These are phyloP conservation scores for Chouioia cunea DNA, from an alignment of 2,888 invertebrate species.

Conservation along the genomic window DNA sequence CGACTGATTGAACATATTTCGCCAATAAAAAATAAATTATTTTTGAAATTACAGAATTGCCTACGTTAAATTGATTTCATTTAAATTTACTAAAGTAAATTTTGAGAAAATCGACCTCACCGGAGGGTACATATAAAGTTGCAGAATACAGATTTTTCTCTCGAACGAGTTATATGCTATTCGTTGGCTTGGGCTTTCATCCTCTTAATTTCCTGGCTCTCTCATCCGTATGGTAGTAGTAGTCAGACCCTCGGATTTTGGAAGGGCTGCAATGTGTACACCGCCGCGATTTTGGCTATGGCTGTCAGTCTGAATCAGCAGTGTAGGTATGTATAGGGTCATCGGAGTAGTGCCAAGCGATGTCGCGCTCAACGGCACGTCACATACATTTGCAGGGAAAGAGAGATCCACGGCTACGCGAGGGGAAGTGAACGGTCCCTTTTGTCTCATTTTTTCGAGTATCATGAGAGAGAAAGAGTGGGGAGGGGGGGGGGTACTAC, in stretches of 20 bases:
- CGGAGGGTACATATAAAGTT: too few relatives aligned
- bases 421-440: not conserved
- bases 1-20: too few relatives aligned
- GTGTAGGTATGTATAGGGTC: constrained; percentile 16
- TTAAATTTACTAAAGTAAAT: too few relatives aligned
- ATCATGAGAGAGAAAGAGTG: not conserved
- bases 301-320: constrained; percentile 60
- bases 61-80: too few relatives aligned
- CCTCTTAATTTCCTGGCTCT: not conserved
- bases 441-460: constrained; percentile 26
- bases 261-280: not conserved
- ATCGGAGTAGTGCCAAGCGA: constrained; percentile 33
- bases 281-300: constrained; percentile 49
- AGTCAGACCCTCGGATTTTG: not conserved
- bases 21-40: too few relatives aligned
- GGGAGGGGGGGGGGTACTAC: too few relatives aligned
- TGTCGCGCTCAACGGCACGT: constrained; percentile 27
- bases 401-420: not conserved
- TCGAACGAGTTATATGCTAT: too few relatives aligned
- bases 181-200: not conserved
- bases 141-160: too few relatives aligned
- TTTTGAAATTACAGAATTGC: too few relatives aligned
- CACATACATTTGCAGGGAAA: constrained; percentile 32
- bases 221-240: not conserved
- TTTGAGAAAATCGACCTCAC: too few relatives aligned